Conservation (phyloP, 2,113 vertebrate genomes). For the Dendropsophus ebraccatus region DNA sequence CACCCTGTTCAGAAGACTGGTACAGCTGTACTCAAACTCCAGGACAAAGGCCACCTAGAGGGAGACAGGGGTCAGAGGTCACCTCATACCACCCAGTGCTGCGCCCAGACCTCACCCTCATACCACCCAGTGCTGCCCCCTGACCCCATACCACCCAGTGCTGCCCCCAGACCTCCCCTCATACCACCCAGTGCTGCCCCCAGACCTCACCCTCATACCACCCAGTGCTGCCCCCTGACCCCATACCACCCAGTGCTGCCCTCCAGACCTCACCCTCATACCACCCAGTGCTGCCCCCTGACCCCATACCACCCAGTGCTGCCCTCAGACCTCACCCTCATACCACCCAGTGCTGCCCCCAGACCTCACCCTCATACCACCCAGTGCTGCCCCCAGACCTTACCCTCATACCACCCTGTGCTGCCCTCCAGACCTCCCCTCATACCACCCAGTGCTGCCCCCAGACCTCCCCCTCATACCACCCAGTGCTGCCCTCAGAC, state of each 20-base stretch:
- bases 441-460: background rate
- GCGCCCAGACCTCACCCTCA: no score
- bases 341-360: background rate
- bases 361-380: background rate
- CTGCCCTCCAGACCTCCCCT: background rate
- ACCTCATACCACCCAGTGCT: no score
- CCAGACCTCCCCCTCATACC: no score
- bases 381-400: background rate
- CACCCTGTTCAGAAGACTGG: conserved; percentile 76
- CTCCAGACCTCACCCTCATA: no score
- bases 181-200: background rate
- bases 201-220: no score
- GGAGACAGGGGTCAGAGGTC: background rate
- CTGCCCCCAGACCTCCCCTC: no score
- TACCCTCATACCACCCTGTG: background rate
- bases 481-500: background rate
- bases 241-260: no score
- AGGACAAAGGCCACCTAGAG: conserved; percentile 84
- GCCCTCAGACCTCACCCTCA: background rate
- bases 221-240: background rate
- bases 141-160: no score
- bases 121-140: background rate
- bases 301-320: no score
- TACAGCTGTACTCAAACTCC: conserved; percentile 93
- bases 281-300: background rate